Percentiles rank a stretch among this genome's conserved stretches.
These are phyloP conservation scores for Epizoanthus stellaris DNA, from an alignment of 92 coral and sea anemone genomes.

Conservation along the genomic window DNA sequence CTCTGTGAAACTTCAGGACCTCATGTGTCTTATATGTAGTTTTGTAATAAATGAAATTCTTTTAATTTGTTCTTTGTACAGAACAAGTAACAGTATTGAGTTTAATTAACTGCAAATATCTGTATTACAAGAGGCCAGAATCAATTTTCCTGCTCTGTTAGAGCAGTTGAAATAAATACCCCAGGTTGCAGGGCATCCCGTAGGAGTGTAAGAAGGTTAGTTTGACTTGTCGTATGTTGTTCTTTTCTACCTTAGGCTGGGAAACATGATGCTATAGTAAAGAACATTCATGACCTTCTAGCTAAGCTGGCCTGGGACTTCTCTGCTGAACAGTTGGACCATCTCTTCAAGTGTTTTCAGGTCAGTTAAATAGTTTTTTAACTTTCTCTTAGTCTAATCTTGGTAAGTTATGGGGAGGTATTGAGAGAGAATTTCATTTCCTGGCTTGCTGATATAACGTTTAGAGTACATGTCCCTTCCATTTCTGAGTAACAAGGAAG, in stretches of 20 bases:
- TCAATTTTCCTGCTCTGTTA: not conserved
- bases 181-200: not conserved
- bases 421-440: not conserved
- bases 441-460: too few species aligned
- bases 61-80: too few species aligned
- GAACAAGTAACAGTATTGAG: too few species aligned
- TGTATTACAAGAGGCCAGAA: not conserved
- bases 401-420: not conserved
- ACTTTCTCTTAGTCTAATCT: not conserved
- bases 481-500: too few species aligned
- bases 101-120: too few species aligned
- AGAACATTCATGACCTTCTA: conserved; percentile 93
- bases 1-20: too few species aligned
- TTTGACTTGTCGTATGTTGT: too few species aligned
- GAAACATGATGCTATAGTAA: conserved; percentile 97
- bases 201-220: too few species aligned
- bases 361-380: conserved; percentile 39
- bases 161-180: not conserved
- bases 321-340: conserved; percentile 97
- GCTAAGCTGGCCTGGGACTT: conserved; percentile 99
- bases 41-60: too few species aligned
- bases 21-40: too few species aligned
- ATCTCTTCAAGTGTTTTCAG: conserved; percentile 96
- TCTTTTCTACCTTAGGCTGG: conserved; percentile 79
- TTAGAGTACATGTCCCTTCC: too few species aligned